Evolutionary conservation across 2,113 vertebrate genomes (phyloP).

Genomic region (Malurus melanocephalus): DNA sequence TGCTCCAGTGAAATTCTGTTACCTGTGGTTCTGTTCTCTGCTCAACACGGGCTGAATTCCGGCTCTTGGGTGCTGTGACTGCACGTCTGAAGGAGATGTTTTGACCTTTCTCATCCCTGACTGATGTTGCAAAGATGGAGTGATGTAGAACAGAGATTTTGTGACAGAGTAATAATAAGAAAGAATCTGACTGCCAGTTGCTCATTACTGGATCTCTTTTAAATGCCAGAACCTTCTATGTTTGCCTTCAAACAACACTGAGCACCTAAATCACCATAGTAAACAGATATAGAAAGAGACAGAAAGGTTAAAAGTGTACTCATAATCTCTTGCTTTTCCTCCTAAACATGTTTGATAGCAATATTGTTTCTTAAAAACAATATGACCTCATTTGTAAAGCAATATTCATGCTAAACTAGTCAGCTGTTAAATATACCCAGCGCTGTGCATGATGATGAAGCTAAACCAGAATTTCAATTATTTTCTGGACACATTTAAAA

Average conservation of each 20-base stretch:
- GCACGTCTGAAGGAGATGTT: background rate
- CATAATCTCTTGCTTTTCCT: constrained; percentile 71
- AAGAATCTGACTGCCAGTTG: constrained; percentile 58
- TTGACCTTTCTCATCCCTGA: constrained; percentile 63
- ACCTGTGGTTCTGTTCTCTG: background rate
- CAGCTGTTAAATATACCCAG: constrained; percentile 81
- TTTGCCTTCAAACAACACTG: constrained; percentile 67
- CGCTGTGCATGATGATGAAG: constrained; percentile 77
- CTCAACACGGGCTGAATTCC: background rate
- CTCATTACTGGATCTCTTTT: constrained; percentile 59
- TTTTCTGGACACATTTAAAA: constrained; percentile 87
- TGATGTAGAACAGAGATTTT: constrained; percentile 66
- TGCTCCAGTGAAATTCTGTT: background rate
- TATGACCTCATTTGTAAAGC: constrained; percentile 84
- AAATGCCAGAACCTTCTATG: constrained; percentile 69
- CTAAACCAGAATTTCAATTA: constrained; percentile 84
- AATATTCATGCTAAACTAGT: constrained; percentile 82
- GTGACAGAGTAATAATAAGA: constrained; percentile 68
- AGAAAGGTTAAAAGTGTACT: constrained; percentile 75
- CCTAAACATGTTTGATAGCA: constrained; percentile 74
- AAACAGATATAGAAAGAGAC: constrained; percentile 74
- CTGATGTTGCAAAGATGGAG: constrained; percentile 46
- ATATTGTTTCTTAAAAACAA: constrained; percentile 83
- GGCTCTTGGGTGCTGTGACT: background rate
- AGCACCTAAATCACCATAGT: constrained; percentile 65